These are phyloP conservation scores for Zaprionus camerounensis DNA, from an alignment of 1,140 invertebrate genomes.

Conservation along the genomic window DNA sequence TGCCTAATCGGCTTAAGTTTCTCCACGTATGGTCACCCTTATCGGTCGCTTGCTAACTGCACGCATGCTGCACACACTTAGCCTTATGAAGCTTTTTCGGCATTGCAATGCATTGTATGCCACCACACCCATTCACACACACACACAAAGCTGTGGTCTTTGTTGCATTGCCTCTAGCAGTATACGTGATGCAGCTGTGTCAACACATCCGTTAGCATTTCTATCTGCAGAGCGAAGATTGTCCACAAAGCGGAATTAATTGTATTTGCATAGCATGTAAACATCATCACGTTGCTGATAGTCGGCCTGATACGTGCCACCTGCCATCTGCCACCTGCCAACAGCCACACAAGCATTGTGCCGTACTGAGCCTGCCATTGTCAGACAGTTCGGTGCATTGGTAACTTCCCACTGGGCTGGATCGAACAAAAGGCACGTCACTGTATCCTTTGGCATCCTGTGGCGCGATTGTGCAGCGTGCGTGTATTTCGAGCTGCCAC, in stretches of 20 bases:
- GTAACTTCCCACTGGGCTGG: constrained; percentile 23
- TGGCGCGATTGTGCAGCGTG: constrained; percentile 58
- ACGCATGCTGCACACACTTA: not conserved
- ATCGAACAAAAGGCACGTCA: constrained; percentile 49
- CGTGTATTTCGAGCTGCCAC: constrained; percentile 61
- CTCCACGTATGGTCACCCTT: not conserved
- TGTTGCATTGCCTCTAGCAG: constrained; percentile 14
- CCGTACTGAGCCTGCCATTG: constrained; percentile 26
- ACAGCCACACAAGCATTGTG: constrained; percentile 12
- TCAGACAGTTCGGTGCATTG: constrained; percentile 36
- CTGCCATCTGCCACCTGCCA: not conserved
- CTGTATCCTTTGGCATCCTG: constrained; percentile 76
- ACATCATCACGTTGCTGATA: constrained; percentile 70
- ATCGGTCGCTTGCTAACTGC: not conserved
- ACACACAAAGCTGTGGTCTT: not conserved
- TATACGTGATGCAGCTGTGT: constrained; percentile 47
- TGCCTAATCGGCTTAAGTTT: too few relatives aligned
- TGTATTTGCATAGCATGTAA: constrained; percentile 81
- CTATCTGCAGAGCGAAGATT: constrained; percentile 57
- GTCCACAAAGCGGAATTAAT: constrained; percentile 80
- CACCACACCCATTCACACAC: too few relatives aligned
- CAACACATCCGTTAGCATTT: constrained; percentile 60
- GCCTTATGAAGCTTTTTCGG: too few relatives aligned
- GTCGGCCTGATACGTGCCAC: not conserved
- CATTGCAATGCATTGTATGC: too few relatives aligned